These are phyloP conservation scores for Oncorhynchus gorbuscha DNA, from an alignment of 2,113 vertebrate genomes.

Conservation along the genomic window DNA sequence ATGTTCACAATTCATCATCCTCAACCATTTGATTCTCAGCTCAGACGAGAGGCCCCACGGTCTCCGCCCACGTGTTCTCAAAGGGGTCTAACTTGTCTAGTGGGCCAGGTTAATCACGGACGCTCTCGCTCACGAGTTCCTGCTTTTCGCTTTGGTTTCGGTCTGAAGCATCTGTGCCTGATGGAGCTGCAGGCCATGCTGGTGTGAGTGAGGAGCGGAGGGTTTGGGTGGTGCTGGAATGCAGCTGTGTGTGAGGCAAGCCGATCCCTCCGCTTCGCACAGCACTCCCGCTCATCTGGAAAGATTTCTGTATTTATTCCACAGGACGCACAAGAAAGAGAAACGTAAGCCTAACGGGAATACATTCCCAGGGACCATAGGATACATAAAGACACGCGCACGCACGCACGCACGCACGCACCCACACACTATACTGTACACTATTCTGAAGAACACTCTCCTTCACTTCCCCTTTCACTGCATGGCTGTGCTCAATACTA, in stretches of 20 bases:
- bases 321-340: background rate
- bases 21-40: no score
- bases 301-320: background rate
- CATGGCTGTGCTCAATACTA: no score
- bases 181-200: background rate
- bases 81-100: background rate
- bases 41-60: background rate
- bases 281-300: slow-evolving; percentile 5
- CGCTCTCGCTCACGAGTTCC: background rate
- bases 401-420: no score
- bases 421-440: no score
- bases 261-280: background rate
- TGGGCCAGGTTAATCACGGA: background rate
- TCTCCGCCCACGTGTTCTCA: slow-evolving; percentile 18
- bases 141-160: background rate
- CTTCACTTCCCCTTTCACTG: no score
- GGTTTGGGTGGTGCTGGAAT: background rate
- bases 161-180: background rate
- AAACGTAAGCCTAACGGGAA: background rate
- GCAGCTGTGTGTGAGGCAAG: slow-evolving; percentile 8
- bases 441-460: no score
- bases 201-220: background rate
- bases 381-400: no score
- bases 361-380: no score
- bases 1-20: no score